Percentiles rank a stretch among this genome's conserved stretches.
These are phyloP conservation scores for Zeuzera pyrina DNA, from an alignment of 2,888 invertebrate genomes.

Conservation along the genomic window DNA sequence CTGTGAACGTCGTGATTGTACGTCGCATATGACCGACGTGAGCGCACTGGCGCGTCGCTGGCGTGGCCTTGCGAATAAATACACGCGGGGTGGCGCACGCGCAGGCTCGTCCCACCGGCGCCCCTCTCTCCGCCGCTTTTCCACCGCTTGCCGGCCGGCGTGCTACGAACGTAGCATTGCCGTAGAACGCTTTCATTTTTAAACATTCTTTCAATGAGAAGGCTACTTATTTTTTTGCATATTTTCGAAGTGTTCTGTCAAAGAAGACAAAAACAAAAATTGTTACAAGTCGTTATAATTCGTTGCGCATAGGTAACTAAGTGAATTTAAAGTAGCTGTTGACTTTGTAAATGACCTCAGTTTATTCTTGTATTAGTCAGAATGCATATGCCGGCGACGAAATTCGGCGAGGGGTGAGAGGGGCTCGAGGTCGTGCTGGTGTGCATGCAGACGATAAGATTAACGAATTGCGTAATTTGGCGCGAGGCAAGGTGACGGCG, in stretches of 20 bases:
- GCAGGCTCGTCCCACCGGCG: slow-evolving; percentile 54
- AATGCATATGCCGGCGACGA: slow-evolving; percentile 27
- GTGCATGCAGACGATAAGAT: slow-evolving; percentile 69
- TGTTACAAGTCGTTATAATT: too few relatives aligned
- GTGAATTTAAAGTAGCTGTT: slow-evolving; percentile 25
- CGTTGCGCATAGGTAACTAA: too few relatives aligned
- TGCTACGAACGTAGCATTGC: slow-evolving; percentile 10
- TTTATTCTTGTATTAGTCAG: slow-evolving; percentile 2
- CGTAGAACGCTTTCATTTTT: slow-evolving; percentile 10
- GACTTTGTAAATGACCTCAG: slow-evolving; percentile 32
- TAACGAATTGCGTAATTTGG: slow-evolving; percentile 66
- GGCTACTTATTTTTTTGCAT: not conserved
- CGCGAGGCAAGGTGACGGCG: slow-evolving; percentile 65
- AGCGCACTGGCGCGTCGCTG: slow-evolving; percentile 65
- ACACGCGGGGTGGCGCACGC: slow-evolving; percentile 47
- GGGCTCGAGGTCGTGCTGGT: slow-evolving; percentile 48
- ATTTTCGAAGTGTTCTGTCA: not conserved
- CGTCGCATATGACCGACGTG: slow-evolving; percentile 60
- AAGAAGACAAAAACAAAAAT: not conserved
- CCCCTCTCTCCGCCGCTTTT: slow-evolving; percentile 55
- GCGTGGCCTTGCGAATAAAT: slow-evolving; percentile 72
- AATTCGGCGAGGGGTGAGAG: slow-evolving; percentile 55
- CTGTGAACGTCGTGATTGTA: slow-evolving; percentile 31
- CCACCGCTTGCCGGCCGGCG: slow-evolving; percentile 28
- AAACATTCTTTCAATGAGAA: slow-evolving; percentile 1